These are phyloP conservation scores for Prenolepis imparis DNA, from an alignment of 2,888 invertebrate genomes.

Conservation along the genomic window DNA sequence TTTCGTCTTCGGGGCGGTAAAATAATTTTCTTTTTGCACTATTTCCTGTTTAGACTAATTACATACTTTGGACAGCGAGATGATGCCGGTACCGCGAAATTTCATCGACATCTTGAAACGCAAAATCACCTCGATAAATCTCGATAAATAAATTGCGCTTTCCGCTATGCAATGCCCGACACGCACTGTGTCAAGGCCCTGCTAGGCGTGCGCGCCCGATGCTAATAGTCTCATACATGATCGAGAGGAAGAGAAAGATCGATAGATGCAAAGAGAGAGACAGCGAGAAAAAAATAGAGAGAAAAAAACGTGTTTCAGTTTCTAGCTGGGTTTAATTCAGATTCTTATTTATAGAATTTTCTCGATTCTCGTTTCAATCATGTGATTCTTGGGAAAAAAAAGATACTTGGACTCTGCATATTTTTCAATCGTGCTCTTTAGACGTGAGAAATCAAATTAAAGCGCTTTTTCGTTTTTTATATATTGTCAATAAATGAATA, in stretches of 20 bases:
- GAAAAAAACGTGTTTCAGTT: constrained; percentile 51
- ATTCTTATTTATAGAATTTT: constrained; percentile 34
- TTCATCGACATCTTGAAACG: neutral
- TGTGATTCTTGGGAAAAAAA: neutral
- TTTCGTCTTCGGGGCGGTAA: neutral
- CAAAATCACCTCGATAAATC: constrained; percentile 81
- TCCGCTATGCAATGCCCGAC: constrained; percentile 84
- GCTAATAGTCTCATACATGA: constrained; percentile 81
- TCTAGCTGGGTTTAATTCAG: constrained; percentile 57
- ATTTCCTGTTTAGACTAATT: neutral
- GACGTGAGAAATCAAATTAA: neutral
- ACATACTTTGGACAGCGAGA: neutral
- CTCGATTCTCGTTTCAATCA: constrained; percentile 10
- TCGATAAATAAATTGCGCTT: constrained; percentile 85
- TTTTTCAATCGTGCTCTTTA: neutral
- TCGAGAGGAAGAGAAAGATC: constrained; percentile 32
- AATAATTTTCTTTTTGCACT: neutral
- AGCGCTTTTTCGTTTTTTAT: neutral
- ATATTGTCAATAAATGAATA: neutral
- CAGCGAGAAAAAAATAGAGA: constrained; percentile 34
- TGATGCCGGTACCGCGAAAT: neutral
- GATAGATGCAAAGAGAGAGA: constrained; percentile 23
- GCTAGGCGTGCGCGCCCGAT: constrained; percentile 78
- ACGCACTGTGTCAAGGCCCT: constrained; percentile 86
- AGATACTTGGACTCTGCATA: neutral